Conservation (phyloP, 2,797 vertebrate genomes). For the Lagodon rhomboides region DNA sequence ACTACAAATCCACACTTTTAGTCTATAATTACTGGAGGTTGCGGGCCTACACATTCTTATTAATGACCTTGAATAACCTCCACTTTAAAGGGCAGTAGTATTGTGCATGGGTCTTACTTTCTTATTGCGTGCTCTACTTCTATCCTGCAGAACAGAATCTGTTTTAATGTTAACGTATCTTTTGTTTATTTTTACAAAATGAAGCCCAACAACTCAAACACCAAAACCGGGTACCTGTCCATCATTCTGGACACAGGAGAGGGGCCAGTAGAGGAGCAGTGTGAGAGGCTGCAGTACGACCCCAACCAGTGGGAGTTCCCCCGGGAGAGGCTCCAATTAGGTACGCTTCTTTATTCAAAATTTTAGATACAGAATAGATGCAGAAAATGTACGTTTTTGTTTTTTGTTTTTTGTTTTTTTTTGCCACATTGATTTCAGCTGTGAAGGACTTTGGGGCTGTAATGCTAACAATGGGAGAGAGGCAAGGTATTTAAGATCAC, state of each 20-base stretch:
- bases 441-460: slow-evolving; percentile 16
- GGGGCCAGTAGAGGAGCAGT: slow-evolving; percentile 90
- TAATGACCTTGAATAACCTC: not conserved
- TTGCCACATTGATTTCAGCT: not conserved
- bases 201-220: slow-evolving; percentile 84
- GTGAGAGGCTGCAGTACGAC: slow-evolving; percentile 92
- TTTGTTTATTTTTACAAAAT: not conserved
- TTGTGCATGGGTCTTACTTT: not conserved
- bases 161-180: not conserved
- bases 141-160: not conserved
- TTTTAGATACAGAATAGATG: not conserved
- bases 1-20: no score
- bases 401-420: not conserved
- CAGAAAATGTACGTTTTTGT: not conserved
- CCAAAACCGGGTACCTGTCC: slow-evolving; percentile 92
- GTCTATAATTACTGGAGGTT: no score
- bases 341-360: slow-evolving; percentile 75
- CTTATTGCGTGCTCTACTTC: not conserved
- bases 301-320: slow-evolving; percentile 96
- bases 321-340: slow-evolving; percentile 92
- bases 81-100: not conserved
- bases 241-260: slow-evolving; percentile 93
- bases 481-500: slow-evolving; percentile 57
- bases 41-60: no score
- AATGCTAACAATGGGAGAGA: slow-evolving; percentile 6